Percentiles rank a stretch among this genome's conserved stretches.
Conservation (phyloP, 1,140 invertebrate genomes). For the Centruroides vittatus region DNA sequence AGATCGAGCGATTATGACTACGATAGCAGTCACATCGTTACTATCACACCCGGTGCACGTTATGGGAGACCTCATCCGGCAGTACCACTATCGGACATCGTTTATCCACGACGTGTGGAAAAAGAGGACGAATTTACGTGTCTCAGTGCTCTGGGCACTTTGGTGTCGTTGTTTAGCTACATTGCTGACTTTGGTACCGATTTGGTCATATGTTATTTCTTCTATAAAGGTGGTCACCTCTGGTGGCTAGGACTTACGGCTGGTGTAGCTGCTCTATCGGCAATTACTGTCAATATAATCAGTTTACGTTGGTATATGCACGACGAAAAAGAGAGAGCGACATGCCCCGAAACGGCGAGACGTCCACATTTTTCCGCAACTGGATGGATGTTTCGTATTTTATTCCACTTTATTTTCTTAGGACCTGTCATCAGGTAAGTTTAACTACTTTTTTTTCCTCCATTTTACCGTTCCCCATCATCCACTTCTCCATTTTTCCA, state of each 20-base stretch:
- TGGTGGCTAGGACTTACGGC: slow-evolving; percentile 19
- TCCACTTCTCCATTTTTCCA: too few relatives aligned
- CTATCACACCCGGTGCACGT: too few relatives aligned
- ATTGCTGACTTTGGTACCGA: slow-evolving; percentile 15
- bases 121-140: too few relatives aligned
- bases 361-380: slow-evolving; percentile 1
- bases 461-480: too few relatives aligned
- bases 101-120: too few relatives aligned
- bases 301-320: slow-evolving; percentile 21
- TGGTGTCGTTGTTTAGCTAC: slow-evolving; percentile 15
- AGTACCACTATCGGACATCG: too few relatives aligned
- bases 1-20: too few relatives aligned
- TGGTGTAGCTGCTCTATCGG: slow-evolving; percentile 9
- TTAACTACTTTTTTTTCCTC: neutral
- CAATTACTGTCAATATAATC: slow-evolving; percentile 18
- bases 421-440: slow-evolving; percentile 21
- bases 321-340: slow-evolving; percentile 1
- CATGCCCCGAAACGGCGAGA: neutral
- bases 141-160: neutral
- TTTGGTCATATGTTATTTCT: slow-evolving; percentile 15
- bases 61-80: too few relatives aligned
- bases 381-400: slow-evolving; percentile 16
- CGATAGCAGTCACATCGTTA: too few relatives aligned
- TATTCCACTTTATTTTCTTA: slow-evolving; percentile 18
- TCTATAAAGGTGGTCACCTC: slow-evolving; percentile 8